Percentiles rank a stretch among this genome's conserved stretches.
Evolutionary conservation across 2,797 vertebrate genomes (phyloP).

Genomic region (Phoebastria nigripes): DNA sequence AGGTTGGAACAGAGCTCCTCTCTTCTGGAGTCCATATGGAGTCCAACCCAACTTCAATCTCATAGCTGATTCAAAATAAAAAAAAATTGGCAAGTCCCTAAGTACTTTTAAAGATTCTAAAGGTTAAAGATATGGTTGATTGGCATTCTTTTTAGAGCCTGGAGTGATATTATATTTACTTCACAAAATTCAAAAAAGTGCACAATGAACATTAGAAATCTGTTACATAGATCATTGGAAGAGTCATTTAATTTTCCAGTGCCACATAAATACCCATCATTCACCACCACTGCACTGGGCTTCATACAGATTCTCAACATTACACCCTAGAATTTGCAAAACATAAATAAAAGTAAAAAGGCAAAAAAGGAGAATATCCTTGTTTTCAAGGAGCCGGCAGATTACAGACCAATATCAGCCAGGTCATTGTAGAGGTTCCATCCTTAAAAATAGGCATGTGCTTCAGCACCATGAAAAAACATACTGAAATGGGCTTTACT

Average conservation of each 20-base stretch:
- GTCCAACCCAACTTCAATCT: slow-evolving; percentile 37
- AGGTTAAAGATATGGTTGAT: slow-evolving; percentile 24
- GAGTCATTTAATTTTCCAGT: neutral
- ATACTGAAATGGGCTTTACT: neutral
- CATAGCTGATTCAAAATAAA: neutral
- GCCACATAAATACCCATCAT: neutral
- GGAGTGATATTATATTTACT: slow-evolving; percentile 23
- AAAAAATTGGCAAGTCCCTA: slow-evolving; percentile 16
- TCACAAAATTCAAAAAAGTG: neutral
- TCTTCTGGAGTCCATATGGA: slow-evolving; percentile 63
- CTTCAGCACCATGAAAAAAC: neutral
- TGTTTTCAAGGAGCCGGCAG: neutral
- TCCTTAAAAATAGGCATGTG: neutral
- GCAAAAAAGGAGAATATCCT: neutral
- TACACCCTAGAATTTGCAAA: neutral
- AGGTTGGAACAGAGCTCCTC: slow-evolving; percentile 39
- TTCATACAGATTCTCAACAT: neutral
- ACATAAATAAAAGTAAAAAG: neutral
- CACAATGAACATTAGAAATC: neutral
- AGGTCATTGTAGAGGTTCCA: neutral
- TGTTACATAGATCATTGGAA: neutral
- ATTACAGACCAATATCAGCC: neutral
- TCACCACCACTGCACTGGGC: neutral
- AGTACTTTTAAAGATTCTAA: slow-evolving; percentile 23
- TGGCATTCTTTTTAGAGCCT: slow-evolving; percentile 29